These are phyloP conservation scores for Siniperca scherzeri DNA, from an alignment of 2,797 vertebrate genomes.

Conservation along the genomic window DNA sequence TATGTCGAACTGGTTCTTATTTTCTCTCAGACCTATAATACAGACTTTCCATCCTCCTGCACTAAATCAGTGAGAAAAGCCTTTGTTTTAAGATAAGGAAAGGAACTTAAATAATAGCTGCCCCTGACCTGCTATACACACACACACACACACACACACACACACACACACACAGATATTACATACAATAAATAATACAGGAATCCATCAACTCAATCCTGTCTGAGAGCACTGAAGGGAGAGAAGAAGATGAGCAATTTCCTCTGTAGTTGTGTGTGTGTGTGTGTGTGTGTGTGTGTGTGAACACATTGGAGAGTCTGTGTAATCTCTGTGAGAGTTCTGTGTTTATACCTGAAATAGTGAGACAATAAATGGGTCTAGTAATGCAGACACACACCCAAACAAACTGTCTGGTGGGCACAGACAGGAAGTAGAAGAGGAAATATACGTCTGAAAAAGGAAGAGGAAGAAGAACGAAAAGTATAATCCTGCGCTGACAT, in stretches of 20 bases:
- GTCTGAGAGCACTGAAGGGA: constrained; percentile 38
- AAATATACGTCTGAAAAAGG: neutral
- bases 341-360: constrained; percentile 36
- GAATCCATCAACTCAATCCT: constrained; percentile 31
- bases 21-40: neutral
- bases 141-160: constrained; percentile 13
- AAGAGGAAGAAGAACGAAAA: too few relatives aligned
- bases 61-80: neutral
- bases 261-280: constrained; percentile 16
- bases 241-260: constrained; percentile 49
- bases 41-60: neutral
- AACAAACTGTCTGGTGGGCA: constrained; percentile 23
- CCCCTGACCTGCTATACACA: neutral
- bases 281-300: constrained; percentile 13
- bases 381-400: constrained; percentile 20
- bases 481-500: neutral
- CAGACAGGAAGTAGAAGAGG: constrained; percentile 26
- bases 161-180: constrained; percentile 5
- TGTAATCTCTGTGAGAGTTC: constrained; percentile 27
- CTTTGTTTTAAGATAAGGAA: constrained; percentile 6
- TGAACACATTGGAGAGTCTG: constrained; percentile 7
- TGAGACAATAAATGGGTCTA: constrained; percentile 24
- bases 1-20: neutral
- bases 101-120: constrained; percentile 4
- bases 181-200: constrained; percentile 14